phyloP scores from a whole-genome alignment of 2,797 vertebrate genomes.

The Meriones psammophilus region DNA sequence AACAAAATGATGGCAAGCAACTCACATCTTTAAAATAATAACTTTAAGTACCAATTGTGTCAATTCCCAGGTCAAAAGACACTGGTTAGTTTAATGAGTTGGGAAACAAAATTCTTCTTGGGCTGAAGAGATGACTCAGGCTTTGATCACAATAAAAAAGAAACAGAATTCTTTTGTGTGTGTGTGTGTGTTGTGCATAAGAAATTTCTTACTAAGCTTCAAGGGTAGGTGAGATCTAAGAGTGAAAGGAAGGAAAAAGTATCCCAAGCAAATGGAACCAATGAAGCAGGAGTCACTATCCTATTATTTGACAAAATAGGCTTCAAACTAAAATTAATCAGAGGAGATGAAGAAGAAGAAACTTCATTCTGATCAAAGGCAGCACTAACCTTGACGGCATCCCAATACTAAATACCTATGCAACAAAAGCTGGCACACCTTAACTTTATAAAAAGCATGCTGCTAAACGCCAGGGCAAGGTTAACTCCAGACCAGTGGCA shows the following conservation, averaged over 20 bases:
- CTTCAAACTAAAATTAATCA: neutral
- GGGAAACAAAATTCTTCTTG: neutral
- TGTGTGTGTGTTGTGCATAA: neutral
- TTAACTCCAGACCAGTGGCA: neutral
- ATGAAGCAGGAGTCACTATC: neutral
- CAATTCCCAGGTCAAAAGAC: neutral
- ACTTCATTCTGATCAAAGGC: neutral
- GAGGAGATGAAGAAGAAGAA: neutral
- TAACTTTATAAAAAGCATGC: neutral
- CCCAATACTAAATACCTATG: neutral
- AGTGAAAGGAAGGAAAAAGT: neutral
- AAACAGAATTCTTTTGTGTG: neutral
- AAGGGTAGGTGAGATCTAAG: neutral
- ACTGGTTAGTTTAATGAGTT: neutral
- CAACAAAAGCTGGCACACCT: neutral
- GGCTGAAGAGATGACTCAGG: neutral
- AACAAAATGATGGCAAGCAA: neutral
- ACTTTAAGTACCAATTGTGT: neutral
- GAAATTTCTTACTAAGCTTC: neutral
- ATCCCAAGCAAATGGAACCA: neutral
- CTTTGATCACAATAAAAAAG: neutral
- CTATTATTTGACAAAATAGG: neutral
- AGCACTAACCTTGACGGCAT: neutral
- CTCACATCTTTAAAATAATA: neutral
- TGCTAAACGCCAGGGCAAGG: neutral